Percentiles rank a stretch among this genome's conserved stretches.
Conservation (phyloP, 2,888 invertebrate species). For the Diplazon laetatorius region DNA sequence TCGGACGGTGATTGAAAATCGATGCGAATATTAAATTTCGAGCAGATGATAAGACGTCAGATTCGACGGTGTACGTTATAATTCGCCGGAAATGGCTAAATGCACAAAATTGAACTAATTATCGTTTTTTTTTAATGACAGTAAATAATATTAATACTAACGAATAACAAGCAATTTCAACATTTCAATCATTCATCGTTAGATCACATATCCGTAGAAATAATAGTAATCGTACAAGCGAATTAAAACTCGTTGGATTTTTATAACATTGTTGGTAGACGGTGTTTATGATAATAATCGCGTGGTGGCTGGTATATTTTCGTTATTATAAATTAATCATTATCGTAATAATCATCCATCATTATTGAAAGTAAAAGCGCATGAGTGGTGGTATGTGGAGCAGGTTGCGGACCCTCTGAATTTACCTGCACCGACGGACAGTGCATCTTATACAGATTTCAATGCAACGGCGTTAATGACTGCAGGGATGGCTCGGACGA, state of each 20-base stretch:
- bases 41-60: conserved; percentile 16
- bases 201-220: conserved; percentile 28
- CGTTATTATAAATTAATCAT: conserved; percentile 36
- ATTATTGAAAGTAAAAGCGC: conserved; percentile 72
- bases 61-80: conserved; percentile 17
- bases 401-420: conserved; percentile 83
- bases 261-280: conserved; percentile 32
- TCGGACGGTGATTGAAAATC: conserved; percentile 13
- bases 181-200: conserved; percentile 26
- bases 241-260: conserved; percentile 18
- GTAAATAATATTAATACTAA: conserved; percentile 49
- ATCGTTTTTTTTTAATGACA: conserved; percentile 10
- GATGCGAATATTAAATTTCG: conserved; percentile 1
- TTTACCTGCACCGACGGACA: conserved; percentile 84
- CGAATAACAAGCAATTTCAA: conserved; percentile 48
- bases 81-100: conserved; percentile 12
- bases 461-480: conserved; percentile 86
- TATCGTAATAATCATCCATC: conserved; percentile 39
- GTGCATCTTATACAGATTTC: conserved; percentile 84
- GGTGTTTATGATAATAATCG: conserved; percentile 34
- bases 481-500: conserved; percentile 86
- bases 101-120: conserved; percentile 30
- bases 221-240: neutral
- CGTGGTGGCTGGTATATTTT: conserved; percentile 58
- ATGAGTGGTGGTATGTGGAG: conserved; percentile 79